phyloP scores from a whole-genome alignment of 2,888 invertebrate genomes.

The Polydesmus complanatus region DNA sequence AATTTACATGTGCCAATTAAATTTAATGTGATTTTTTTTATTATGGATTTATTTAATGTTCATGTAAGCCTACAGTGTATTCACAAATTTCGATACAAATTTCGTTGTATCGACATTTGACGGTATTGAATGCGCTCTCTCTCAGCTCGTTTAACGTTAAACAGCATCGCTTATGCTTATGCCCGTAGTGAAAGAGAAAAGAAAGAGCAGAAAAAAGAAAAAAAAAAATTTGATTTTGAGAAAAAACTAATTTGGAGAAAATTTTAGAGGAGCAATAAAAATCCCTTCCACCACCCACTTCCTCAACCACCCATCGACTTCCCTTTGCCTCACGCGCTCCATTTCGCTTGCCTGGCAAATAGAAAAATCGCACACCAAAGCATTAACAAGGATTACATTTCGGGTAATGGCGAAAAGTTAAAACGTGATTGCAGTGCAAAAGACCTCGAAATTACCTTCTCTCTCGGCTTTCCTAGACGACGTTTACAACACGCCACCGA shows the following conservation, averaged over 20 bases:
- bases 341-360: neutral
- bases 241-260: neutral
- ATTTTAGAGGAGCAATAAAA: neutral
- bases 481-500: too few species aligned
- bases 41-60: too few species aligned
- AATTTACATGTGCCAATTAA: too few species aligned
- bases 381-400: neutral
- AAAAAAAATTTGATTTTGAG: neutral
- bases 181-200: too few species aligned
- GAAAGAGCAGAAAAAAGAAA: neutral
- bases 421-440: neutral
- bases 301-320: neutral
- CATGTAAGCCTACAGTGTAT: too few species aligned
- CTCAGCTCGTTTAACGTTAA: too few species aligned
- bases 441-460: neutral
- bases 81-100: too few species aligned
- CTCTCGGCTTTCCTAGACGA: too few species aligned
- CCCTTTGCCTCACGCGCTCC: neutral
- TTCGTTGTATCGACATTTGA: too few species aligned
- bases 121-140: too few species aligned
- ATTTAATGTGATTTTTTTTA: too few species aligned
- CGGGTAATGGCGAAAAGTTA: neutral
- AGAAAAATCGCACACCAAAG: neutral
- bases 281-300: neutral
- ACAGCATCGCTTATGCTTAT: too few species aligned